phyloP scores from a whole-genome alignment of 2,113 vertebrate genomes.

The Alexandromys fortis region DNA sequence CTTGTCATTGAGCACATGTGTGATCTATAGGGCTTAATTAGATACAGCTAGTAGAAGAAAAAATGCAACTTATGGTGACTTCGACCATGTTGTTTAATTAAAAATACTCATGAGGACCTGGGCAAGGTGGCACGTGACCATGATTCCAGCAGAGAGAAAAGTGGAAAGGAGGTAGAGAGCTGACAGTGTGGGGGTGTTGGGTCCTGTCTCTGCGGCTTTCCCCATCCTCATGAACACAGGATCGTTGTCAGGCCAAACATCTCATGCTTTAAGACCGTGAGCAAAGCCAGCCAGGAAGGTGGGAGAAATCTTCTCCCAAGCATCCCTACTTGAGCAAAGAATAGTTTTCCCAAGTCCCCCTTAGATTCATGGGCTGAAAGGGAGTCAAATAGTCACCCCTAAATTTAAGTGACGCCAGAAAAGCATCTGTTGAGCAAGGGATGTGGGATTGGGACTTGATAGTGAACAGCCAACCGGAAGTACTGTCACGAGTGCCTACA shows the following conservation, averaged over 20 bases:
- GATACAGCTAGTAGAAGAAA: constrained; percentile 12
- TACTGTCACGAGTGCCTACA: background rate
- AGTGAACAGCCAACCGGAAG: background rate
- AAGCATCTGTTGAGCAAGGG: background rate
- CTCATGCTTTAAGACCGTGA: constrained; percentile 33
- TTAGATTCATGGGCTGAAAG: background rate
- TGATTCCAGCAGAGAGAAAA: background rate
- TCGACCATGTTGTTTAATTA: background rate
- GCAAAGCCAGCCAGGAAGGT: background rate
- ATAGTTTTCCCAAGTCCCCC: background rate
- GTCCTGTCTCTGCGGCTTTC: background rate
- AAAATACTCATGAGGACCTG: background rate
- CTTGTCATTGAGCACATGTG: background rate
- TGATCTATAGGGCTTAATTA: background rate
- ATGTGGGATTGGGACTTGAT: background rate
- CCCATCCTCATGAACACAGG: background rate
- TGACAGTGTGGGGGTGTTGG: background rate
- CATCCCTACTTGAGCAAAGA: background rate
- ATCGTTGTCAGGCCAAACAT: background rate
- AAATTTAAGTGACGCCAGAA: background rate
- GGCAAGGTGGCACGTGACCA: no score
- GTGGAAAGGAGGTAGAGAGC: background rate
- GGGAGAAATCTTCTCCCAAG: background rate
- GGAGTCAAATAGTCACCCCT: background rate
- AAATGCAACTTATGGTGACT: background rate